Evolutionary conservation across 2,113 vertebrate genomes (phyloP).

Genomic region (Triplophysa siluroides): DNA sequence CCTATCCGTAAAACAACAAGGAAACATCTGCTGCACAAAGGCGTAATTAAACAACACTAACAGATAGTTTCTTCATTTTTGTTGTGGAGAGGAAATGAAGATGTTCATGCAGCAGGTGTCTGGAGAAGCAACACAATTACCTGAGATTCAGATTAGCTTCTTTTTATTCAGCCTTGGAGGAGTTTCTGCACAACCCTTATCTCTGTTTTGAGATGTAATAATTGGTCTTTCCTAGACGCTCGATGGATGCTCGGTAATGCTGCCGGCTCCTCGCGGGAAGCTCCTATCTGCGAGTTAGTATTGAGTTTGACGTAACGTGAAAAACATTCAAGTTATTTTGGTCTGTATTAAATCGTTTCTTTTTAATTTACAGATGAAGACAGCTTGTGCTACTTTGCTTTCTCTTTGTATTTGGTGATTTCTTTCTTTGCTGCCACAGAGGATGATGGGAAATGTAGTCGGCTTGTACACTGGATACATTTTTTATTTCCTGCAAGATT

Average conservation of each 20-base stretch:
- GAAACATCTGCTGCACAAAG: slow-evolving; percentile 12
- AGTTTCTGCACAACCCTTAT: slow-evolving; percentile 15
- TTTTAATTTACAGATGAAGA: too few relatives aligned
- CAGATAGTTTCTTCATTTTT: slow-evolving; percentile 2
- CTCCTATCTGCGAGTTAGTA: too few relatives aligned
- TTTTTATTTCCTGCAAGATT: background rate
- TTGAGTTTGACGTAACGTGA: background rate
- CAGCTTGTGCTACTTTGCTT: background rate
- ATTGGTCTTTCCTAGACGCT: too few relatives aligned
- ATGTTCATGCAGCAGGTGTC: slow-evolving; percentile 39
- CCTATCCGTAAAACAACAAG: slow-evolving; percentile 17
- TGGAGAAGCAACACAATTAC: slow-evolving; percentile 40
- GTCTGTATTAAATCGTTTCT: too few relatives aligned
- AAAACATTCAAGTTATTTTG: background rate
- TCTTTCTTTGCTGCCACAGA: background rate
- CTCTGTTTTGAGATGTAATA: background rate
- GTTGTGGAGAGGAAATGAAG: background rate
- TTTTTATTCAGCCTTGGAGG: background rate
- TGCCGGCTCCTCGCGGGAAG: too few relatives aligned
- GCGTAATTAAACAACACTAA: slow-evolving; percentile 17
- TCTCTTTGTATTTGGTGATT: background rate
- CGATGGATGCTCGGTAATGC: too few relatives aligned
- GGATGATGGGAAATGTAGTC: slow-evolving; percentile 10
- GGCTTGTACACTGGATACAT: too few relatives aligned
- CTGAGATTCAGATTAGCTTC: slow-evolving; percentile 21